These are phyloP conservation scores for Apomyelois bistriatella DNA, from an alignment of 2,888 invertebrate species.

Conservation along the genomic window DNA sequence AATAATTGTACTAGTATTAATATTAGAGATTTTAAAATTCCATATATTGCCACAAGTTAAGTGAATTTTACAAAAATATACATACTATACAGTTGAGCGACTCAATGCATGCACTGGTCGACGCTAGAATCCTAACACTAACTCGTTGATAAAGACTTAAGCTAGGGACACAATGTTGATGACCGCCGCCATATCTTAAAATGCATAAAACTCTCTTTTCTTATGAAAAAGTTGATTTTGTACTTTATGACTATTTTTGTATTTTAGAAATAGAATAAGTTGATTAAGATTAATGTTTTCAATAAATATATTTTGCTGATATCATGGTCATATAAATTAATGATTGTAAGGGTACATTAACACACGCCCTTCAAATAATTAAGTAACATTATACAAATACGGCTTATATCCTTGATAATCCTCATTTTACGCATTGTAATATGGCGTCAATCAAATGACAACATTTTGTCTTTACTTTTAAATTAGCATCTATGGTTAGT, in stretches of 20 bases:
- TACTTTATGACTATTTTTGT: too few species aligned
- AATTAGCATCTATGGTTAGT: conserved; percentile 38
- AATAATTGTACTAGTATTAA: conserved; percentile 72
- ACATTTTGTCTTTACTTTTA: not conserved
- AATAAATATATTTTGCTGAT: too few species aligned
- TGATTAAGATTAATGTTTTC: too few species aligned
- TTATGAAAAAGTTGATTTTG: too few species aligned
- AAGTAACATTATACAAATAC: too few species aligned
- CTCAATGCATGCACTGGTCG: conserved; percentile 55
- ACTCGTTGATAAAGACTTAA: conserved; percentile 75
- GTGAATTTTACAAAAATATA: conserved; percentile 78
- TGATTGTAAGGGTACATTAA: too few species aligned
- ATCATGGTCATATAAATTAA: too few species aligned
- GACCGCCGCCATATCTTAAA: not conserved
- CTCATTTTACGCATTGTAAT: too few species aligned
- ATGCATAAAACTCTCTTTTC: too few species aligned
- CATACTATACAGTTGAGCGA: conserved; percentile 75
- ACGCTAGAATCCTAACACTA: conserved; percentile 58
- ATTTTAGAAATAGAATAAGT: too few species aligned
- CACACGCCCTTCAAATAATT: too few species aligned
- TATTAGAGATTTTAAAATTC: conserved; percentile 64
- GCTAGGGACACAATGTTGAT: conserved; percentile 12
- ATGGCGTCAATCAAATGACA: not conserved
- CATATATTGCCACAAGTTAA: conserved; percentile 73
- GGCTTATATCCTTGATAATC: too few species aligned